Evolutionary conservation across 2,888 invertebrate species (phyloP).

Genomic region (Tanaodytes sp.): DNA sequence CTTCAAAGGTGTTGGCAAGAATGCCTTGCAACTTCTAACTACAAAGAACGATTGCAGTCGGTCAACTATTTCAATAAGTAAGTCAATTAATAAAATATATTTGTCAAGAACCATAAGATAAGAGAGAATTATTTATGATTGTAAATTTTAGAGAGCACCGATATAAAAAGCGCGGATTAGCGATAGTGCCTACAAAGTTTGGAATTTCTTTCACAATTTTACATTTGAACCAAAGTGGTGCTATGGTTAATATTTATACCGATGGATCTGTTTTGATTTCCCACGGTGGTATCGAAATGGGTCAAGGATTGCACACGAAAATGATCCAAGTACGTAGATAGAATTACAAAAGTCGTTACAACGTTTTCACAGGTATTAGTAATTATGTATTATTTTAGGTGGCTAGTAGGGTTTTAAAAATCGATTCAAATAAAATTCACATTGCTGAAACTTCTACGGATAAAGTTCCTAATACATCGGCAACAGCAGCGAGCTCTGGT

Average conservation of each 20-base stretch:
- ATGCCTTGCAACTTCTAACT: slow-evolving; percentile 81
- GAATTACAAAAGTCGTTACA: too few species aligned
- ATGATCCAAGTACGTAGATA: slow-evolving; percentile 84
- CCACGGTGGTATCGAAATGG: slow-evolving; percentile 97
- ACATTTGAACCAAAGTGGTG: slow-evolving; percentile 89
- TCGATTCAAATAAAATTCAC: slow-evolving; percentile 83
- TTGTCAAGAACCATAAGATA: neutral
- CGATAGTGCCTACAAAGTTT: slow-evolving; percentile 87
- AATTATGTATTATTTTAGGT: too few species aligned
- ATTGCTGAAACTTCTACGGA: slow-evolving; percentile 89
- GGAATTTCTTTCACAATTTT: slow-evolving; percentile 86
- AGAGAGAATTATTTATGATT: neutral
- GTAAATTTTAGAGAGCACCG: slow-evolving; percentile 78
- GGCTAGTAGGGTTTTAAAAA: slow-evolving; percentile 82
- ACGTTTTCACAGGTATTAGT: slow-evolving; percentile 70
- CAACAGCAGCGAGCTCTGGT: slow-evolving; percentile 90
- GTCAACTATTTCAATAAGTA: slow-evolving; percentile 84
- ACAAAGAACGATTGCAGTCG: slow-evolving; percentile 75
- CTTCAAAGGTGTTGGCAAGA: too few species aligned
- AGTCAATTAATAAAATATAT: slow-evolving; percentile 51
- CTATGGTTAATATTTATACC: slow-evolving; percentile 87
- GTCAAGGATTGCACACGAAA: slow-evolving; percentile 96
- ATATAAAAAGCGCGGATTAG: slow-evolving; percentile 90
- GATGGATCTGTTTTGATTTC: slow-evolving; percentile 91
- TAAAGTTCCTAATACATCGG: slow-evolving; percentile 91